These are phyloP conservation scores for Ochropleura leucogaster DNA, from an alignment of 2,888 invertebrate species.

Conservation along the genomic window DNA sequence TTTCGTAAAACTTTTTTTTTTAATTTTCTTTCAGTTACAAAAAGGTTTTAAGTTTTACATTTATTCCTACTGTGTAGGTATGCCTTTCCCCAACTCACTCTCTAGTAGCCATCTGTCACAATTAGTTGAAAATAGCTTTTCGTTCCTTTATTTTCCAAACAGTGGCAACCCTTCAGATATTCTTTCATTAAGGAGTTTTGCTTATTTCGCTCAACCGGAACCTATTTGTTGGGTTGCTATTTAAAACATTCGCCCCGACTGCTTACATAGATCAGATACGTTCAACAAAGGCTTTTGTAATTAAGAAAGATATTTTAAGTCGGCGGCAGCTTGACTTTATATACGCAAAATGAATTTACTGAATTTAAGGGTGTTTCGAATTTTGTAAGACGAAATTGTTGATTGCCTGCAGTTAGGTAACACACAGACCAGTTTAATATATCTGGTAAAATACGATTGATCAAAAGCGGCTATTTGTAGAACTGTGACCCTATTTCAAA, in stretches of 20 bases:
- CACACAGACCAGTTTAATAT: conserved; percentile 11
- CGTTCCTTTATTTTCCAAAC: conserved; percentile 20
- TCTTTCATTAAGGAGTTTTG: conserved; percentile 87
- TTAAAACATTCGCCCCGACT: conserved; percentile 90
- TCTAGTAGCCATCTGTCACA: neutral
- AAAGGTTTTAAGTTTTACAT: neutral
- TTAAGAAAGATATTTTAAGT: conserved; percentile 91
- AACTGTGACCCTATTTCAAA: conserved; percentile 29
- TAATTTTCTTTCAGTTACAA: neutral
- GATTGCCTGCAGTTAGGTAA: conserved; percentile 60
- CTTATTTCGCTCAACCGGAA: conserved; percentile 87
- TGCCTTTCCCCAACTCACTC: neutral
- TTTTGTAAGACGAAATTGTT: conserved; percentile 73
- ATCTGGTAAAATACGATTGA: conserved; percentile 22
- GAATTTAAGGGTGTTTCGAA: conserved; percentile 86
- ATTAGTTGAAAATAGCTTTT: conserved; percentile 16
- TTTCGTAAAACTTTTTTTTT: neutral
- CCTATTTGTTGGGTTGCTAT: conserved; percentile 89
- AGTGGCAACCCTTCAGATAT: conserved; percentile 79
- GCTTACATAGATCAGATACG: conserved; percentile 91
- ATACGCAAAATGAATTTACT: conserved; percentile 89
- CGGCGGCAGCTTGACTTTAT: conserved; percentile 89
- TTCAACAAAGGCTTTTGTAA: conserved; percentile 91
- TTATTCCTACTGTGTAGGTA: neutral
- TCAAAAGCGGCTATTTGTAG: conserved; percentile 22